Evolutionary conservation across 2,113 vertebrate species (phyloP).

Genomic region (Orthonyx spaldingii): DNA sequence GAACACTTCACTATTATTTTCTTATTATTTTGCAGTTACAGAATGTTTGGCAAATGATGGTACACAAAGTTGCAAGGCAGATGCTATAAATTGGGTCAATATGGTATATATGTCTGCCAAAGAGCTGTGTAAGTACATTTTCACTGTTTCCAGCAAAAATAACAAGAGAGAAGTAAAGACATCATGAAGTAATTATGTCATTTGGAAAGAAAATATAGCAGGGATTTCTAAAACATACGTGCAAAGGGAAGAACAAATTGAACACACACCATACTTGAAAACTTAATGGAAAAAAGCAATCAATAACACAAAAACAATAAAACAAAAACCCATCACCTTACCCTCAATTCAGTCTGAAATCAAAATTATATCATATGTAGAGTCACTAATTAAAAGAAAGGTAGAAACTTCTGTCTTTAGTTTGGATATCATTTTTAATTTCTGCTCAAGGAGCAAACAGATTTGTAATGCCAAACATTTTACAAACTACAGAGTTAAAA

Average conservation of each 20-base stretch:
- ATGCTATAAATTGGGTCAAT: conserved; percentile 50
- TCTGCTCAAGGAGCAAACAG: not conserved
- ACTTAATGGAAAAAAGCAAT: not conserved
- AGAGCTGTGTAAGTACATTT: conserved; percentile 25
- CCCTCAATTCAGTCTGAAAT: not conserved
- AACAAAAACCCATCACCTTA: not conserved
- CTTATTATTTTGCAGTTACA: conserved; percentile 40
- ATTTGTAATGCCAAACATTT: not conserved
- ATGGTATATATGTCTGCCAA: conserved; percentile 30
- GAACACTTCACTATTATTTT: conserved; percentile 39
- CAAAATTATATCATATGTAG: not conserved
- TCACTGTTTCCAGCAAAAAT: conserved; percentile 37
- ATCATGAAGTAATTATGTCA: conserved; percentile 53
- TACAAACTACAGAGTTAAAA: not conserved
- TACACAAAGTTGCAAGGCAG: conserved; percentile 12
- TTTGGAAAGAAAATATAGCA: conserved; percentile 31
- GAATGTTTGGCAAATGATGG: conserved; percentile 12
- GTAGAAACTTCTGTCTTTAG: not conserved
- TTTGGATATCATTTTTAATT: not conserved
- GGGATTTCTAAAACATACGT: not conserved
- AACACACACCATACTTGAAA: not conserved
- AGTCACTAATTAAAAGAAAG: not conserved
- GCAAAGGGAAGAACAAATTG: conserved; percentile 19
- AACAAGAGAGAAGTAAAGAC: conserved; percentile 29
- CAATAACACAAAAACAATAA: not conserved